These are phyloP conservation scores for Chrysolina oricalcia DNA, from an alignment of 2,888 invertebrate genomes.

Conservation along the genomic window DNA sequence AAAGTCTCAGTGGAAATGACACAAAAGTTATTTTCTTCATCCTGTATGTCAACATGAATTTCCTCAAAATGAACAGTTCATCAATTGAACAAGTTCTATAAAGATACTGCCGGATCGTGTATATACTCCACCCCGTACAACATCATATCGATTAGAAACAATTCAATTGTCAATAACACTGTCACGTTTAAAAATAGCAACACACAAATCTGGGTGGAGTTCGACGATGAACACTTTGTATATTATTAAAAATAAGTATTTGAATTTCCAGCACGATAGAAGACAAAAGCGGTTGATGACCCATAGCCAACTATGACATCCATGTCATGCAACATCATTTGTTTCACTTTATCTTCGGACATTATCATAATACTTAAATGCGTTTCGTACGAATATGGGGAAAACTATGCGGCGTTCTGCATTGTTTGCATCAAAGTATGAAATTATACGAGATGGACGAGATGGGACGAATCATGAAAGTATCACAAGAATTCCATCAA, in stretches of 20 bases:
- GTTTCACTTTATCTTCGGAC: conserved; percentile 24
- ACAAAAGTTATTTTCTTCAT: no score
- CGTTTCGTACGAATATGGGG: conserved; percentile 11
- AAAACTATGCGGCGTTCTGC: conserved; percentile 18
- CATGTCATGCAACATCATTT: conserved; percentile 14
- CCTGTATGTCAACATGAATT: no score
- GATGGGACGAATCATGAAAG: neutral
- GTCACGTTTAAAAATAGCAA: conserved; percentile 12
- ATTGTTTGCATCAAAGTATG: neutral
- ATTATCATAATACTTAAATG: conserved; percentile 24
- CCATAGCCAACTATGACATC: conserved; percentile 15
- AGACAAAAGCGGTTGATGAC: conserved; percentile 30
- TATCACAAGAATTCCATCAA: neutral
- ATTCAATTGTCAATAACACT: conserved; percentile 17
- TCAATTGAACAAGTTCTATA: no score
- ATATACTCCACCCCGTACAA: neutral
- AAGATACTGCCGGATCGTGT: no score
- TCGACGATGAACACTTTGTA: conserved; percentile 10
- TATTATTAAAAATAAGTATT: neutral
- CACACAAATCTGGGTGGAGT: conserved; percentile 11
- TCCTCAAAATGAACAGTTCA: no score
- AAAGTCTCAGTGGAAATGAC: no score
- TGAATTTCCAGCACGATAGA: conserved; percentile 3
- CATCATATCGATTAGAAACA: neutral
- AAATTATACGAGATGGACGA: neutral